Evolutionary conservation across 1,140 invertebrate genomes (phyloP).

Genomic region (Batillaria attramentaria): DNA sequence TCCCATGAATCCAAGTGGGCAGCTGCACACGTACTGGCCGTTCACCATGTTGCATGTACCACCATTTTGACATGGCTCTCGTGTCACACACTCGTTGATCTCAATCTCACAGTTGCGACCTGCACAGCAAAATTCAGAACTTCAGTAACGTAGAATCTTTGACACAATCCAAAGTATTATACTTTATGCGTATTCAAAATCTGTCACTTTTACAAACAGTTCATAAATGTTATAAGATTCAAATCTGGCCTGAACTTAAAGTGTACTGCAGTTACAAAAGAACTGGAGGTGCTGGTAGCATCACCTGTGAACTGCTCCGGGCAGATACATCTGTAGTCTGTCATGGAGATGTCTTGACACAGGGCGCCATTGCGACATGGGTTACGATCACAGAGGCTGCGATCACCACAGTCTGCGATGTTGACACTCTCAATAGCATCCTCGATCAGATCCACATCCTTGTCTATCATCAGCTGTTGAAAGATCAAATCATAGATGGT

Average conservation of each 20-base stretch:
- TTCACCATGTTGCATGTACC: slow-evolving; percentile 76
- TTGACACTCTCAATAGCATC: slow-evolving; percentile 82
- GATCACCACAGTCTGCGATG: slow-evolving; percentile 80
- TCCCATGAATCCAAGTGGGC: slow-evolving; percentile 84
- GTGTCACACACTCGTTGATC: slow-evolving; percentile 76
- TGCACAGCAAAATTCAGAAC: too few relatives aligned
- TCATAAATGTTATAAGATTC: too few relatives aligned
- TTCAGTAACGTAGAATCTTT: too few relatives aligned
- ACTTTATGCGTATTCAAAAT: too few relatives aligned
- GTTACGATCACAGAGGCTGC: slow-evolving; percentile 72
- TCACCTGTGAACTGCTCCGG: slow-evolving; percentile 71
- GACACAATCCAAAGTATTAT: too few relatives aligned
- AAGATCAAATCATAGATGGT: too few relatives aligned
- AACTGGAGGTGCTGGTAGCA: background rate
- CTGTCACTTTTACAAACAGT: too few relatives aligned
- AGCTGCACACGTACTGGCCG: slow-evolving; percentile 82
- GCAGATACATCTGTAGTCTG: slow-evolving; percentile 76
- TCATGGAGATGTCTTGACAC: slow-evolving; percentile 70
- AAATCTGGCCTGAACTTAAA: too few relatives aligned
- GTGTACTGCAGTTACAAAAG: slow-evolving; percentile 7
- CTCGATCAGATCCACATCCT: slow-evolving; percentile 78
- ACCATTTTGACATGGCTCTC: slow-evolving; percentile 84
- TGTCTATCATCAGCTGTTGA: slow-evolving; percentile 78
- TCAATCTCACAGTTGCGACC: slow-evolving; percentile 82
- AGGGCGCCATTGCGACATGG: slow-evolving; percentile 77